These are phyloP conservation scores for Sciurus vulgaris DNA, from an alignment of 2,797 vertebrate genomes.

Conservation along the genomic window DNA sequence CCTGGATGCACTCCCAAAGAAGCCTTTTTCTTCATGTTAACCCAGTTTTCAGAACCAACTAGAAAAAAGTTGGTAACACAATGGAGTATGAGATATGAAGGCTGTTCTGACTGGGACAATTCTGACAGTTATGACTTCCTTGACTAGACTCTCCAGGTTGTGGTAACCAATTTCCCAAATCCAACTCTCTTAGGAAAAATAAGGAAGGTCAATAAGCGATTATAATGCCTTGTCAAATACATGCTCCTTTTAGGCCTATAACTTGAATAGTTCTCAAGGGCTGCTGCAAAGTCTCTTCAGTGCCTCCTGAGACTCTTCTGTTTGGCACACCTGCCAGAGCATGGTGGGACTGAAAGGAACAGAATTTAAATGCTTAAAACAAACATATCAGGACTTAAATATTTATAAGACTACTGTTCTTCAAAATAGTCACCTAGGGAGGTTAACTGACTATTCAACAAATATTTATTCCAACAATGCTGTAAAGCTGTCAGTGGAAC, in stretches of 20 bases:
- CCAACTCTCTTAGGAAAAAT: background rate
- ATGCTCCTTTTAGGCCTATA: background rate
- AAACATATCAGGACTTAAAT: slow-evolving; percentile 25
- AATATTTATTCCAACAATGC: background rate
- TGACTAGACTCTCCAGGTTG: background rate
- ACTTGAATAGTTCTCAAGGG: background rate
- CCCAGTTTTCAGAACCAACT: background rate
- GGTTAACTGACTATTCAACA: background rate
- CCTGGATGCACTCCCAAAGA: background rate
- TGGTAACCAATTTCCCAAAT: background rate
- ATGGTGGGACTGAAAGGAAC: background rate
- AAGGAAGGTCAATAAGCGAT: background rate
- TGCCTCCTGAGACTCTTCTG: background rate
- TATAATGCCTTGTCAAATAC: background rate
- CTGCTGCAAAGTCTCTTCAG: too few relatives aligned
- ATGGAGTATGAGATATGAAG: background rate
- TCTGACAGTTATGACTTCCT: background rate
- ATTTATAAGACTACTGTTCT: slow-evolving; percentile 25
- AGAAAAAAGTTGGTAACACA: background rate
- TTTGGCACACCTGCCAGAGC: background rate
- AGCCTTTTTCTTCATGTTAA: background rate
- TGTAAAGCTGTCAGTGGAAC: background rate
- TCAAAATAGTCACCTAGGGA: background rate
- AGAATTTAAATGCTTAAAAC: slow-evolving; percentile 37
- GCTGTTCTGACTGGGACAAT: background rate